These are phyloP conservation scores for Whitmania pigra DNA, from an alignment of 1,140 invertebrate species.

Conservation along the genomic window DNA sequence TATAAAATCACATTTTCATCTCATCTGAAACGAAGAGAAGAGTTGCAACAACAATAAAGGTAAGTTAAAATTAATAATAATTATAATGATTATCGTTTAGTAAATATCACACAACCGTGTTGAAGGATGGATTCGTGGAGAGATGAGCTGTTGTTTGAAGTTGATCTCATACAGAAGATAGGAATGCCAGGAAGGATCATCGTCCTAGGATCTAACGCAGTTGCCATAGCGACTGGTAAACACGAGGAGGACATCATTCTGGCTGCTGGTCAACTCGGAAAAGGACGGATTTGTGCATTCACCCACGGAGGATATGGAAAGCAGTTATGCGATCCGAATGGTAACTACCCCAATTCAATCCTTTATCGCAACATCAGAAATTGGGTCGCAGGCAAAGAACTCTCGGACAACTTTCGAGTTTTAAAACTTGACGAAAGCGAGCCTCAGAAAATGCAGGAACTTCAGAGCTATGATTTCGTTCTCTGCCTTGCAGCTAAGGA, in stretches of 20 bases:
- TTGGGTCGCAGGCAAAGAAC: conserved; percentile 2
- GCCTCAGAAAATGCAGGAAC: neutral
- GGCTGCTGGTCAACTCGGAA: conserved; percentile 11
- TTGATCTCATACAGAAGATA: neutral
- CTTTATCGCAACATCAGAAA: conserved; percentile 1
- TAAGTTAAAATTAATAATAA: neutral
- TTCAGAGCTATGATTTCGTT: neutral
- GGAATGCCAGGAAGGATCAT: conserved; percentile 13
- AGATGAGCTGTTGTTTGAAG: neutral
- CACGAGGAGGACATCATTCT: conserved; percentile 12
- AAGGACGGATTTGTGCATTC: conserved; percentile 11
- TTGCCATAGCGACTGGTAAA: neutral
- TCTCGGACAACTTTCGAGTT: neutral
- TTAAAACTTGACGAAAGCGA: neutral
- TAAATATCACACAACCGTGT: neutral
- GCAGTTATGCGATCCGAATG: neutral
- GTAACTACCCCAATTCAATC: neutral
- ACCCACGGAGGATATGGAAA: neutral
- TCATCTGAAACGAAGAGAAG: too few species aligned
- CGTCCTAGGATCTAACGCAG: conserved; percentile 9
- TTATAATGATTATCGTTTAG: neutral
- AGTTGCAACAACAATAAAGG: too few species aligned
- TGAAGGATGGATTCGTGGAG: neutral
- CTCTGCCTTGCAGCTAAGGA: neutral
- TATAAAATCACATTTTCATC: too few species aligned